These are phyloP conservation scores for Aporrectodea caliginosa DNA, from an alignment of 1,140 invertebrate species.

Conservation along the genomic window DNA sequence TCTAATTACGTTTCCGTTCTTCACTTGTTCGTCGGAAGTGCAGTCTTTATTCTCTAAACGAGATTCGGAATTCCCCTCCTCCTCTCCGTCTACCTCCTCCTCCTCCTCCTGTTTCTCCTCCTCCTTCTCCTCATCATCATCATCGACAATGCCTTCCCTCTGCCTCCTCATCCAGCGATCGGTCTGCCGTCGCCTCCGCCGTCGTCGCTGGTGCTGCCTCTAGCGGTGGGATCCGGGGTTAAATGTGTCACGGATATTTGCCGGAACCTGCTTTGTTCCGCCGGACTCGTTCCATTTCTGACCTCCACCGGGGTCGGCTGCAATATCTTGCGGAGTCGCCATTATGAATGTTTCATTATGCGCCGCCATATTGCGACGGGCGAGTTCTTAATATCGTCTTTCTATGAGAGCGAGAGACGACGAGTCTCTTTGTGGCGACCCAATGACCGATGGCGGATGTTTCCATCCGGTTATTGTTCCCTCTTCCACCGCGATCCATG, in stretches of 20 bases:
- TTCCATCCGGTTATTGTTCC: too few species aligned
- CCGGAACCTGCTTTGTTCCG: not conserved
- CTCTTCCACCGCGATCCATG: too few species aligned
- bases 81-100: too few species aligned
- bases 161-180: not conserved
- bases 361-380: not conserved
- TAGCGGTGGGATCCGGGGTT: not conserved
- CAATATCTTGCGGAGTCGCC: not conserved
- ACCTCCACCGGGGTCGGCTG: not conserved
- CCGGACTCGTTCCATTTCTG: too few species aligned
- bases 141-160: too few species aligned
- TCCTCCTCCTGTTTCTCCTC: too few species aligned
- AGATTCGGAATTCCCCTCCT: too few species aligned
- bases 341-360: not conserved
- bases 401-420: not conserved
- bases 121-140: too few species aligned
- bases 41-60: not conserved
- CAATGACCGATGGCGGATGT: too few species aligned
- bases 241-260: not conserved
- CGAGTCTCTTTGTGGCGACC: too few species aligned
- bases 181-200: not conserved
- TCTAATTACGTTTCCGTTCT: not conserved
- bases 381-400: slow-evolving; percentile 3
- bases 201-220: not conserved
- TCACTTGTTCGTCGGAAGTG: not conserved